These are phyloP conservation scores for Carassius auratus DNA, from an alignment of 2,113 vertebrate species.

Conservation along the genomic window DNA sequence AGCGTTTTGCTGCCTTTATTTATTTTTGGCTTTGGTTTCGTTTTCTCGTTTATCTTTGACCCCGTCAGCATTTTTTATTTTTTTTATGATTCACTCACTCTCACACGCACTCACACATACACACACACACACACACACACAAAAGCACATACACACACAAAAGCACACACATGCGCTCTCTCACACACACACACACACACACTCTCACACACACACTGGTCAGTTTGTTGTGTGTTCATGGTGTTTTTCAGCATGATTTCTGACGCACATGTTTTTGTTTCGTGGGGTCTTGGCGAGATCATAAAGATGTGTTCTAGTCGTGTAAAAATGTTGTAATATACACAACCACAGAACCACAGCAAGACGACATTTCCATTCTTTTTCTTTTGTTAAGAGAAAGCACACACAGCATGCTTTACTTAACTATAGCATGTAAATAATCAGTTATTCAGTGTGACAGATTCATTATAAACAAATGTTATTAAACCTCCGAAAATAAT, in stretches of 20 bases:
- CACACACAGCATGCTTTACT: not conserved
- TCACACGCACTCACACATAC: too few species aligned
- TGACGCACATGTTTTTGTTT: too few species aligned
- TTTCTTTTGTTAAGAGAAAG: not conserved
- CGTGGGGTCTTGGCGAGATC: not conserved
- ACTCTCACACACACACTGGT: not conserved
- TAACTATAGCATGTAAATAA: not conserved
- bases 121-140: too few species aligned
- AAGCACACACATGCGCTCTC: too few species aligned
- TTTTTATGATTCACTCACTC: too few species aligned
- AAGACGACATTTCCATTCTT: too few species aligned
- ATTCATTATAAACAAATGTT: not conserved
- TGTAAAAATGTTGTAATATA: not conserved
- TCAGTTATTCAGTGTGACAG: not conserved
- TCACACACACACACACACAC: not conserved
- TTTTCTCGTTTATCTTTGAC: not conserved
- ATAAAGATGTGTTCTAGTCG: not conserved
- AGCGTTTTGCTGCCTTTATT: not conserved
- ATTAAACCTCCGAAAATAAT: too few species aligned
- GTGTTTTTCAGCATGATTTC: not conserved
- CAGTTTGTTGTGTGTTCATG: not conserved
- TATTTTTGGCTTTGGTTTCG: not conserved
- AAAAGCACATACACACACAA: too few species aligned
- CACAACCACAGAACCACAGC: not conserved
- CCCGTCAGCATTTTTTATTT: not conserved